Percentiles rank a stretch among this genome's conserved stretches.
These are phyloP conservation scores for Erebia epiphron DNA, from an alignment of 2,888 invertebrate species.

Conservation along the genomic window DNA sequence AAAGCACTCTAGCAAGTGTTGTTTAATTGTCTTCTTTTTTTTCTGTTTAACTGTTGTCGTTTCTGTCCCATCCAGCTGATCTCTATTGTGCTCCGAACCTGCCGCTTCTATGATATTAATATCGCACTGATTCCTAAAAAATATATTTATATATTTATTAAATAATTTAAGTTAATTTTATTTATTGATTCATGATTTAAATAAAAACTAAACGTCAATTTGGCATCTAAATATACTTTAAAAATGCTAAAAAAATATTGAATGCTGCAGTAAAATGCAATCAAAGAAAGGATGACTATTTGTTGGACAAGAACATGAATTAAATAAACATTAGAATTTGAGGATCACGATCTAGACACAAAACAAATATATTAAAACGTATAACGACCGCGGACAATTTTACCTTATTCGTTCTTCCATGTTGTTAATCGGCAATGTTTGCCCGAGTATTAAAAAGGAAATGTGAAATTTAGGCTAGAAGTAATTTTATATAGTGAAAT, in stretches of 20 bases:
- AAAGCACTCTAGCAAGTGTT: not conserved
- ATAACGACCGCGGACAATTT: no score
- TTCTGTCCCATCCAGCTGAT: not conserved
- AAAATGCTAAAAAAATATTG: not conserved
- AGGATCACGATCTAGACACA: no score
- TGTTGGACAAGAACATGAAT: no score
- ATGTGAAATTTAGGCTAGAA: not conserved
- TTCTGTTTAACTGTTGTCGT: not conserved
- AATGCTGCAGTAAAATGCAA: not conserved
- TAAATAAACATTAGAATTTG: no score
- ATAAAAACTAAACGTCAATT: no score
- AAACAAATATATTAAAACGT: no score
- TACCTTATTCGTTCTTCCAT: no score
- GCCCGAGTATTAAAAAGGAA: not conserved
- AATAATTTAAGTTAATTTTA: no score
- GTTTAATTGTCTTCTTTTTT: conserved; percentile 3
- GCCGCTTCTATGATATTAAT: not conserved
- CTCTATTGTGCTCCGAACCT: not conserved
- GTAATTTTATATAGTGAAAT: not conserved
- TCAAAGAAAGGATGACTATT: not conserved
- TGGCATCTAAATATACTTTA: no score
- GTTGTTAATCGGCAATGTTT: no score
- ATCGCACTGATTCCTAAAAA: not conserved
- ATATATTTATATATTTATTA: no score
- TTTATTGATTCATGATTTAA: no score